These are phyloP conservation scores for Lindbergichthys nudifrons DNA, from an alignment of 2,797 vertebrate genomes.

Conservation along the genomic window DNA sequence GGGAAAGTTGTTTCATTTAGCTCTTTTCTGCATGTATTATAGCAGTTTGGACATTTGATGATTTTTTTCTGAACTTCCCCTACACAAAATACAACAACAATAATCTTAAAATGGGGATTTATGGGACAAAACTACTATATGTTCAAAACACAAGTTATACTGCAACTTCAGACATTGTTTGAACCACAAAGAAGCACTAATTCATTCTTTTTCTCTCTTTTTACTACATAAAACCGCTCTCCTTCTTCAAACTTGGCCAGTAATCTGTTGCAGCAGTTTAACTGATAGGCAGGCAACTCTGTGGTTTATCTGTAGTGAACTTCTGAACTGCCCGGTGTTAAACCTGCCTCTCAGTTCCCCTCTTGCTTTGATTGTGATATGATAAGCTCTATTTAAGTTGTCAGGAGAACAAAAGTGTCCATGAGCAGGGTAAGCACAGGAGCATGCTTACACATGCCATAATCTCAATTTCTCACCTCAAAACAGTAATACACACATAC, in stretches of 20 bases:
- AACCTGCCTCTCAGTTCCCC: conserved; percentile 41
- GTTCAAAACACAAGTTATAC: background rate
- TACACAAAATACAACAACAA: background rate
- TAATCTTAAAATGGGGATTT: background rate
- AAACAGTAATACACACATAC: conserved; percentile 18
- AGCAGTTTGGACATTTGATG: background rate
- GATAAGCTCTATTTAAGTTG: conserved; percentile 69
- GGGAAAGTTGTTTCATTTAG: background rate
- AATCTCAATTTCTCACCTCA: conserved; percentile 49
- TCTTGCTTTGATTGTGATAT: conserved; percentile 64
- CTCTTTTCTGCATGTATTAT: background rate
- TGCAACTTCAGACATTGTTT: background rate
- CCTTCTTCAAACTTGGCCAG: background rate
- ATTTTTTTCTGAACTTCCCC: background rate
- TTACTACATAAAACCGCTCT: background rate
- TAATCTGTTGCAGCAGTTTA: conserved; percentile 4
- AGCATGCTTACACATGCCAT: conserved; percentile 67
- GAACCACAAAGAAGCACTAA: background rate
- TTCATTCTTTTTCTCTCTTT: background rate
- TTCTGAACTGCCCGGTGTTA: conserved; percentile 55
- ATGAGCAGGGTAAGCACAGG: conserved; percentile 41
- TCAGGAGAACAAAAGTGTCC: conserved; percentile 61
- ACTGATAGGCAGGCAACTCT: conserved; percentile 16
- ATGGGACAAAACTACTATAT: background rate
- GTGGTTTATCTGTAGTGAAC: conserved; percentile 61